Evolutionary conservation across 2,113 vertebrate genomes (phyloP).

Genomic region (Anarrhichthys ocellatus): DNA sequence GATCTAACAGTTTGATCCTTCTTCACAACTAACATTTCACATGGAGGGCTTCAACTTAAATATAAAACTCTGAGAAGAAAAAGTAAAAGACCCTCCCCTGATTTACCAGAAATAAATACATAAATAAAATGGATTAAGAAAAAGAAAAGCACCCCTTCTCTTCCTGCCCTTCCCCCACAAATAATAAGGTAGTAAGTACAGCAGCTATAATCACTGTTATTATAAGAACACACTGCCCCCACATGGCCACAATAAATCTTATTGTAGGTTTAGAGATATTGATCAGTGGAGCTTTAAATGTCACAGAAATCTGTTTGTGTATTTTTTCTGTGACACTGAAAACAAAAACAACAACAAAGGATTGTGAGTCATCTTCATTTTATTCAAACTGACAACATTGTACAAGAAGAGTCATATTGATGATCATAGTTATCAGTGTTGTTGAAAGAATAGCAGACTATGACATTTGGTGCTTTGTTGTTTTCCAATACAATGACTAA

Average conservation of each 20-base stretch:
- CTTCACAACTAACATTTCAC: too few species aligned
- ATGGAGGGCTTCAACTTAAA: too few species aligned
- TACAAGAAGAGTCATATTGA: not conserved
- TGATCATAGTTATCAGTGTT: not conserved
- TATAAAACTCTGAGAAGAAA: too few species aligned
- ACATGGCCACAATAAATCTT: not conserved
- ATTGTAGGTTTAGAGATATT: not conserved
- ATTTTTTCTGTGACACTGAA: not conserved
- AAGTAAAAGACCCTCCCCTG: too few species aligned
- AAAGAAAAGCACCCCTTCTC: too few species aligned
- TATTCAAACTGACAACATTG: not conserved
- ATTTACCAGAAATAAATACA: too few species aligned
- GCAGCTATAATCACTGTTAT: not conserved
- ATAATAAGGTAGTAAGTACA: not conserved
- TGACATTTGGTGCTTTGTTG: not conserved
- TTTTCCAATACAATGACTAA: not conserved
- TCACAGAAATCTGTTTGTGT: not conserved
- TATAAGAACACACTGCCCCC: not conserved
- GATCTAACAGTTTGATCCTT: too few species aligned
- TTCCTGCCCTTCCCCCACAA: not conserved
- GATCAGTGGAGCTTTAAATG: not conserved
- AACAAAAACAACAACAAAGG: not conserved
- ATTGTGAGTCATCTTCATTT: constrained; percentile 11
- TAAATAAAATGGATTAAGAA: too few species aligned
- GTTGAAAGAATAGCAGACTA: not conserved